Evolutionary conservation across 2,797 vertebrate species (phyloP).

Genomic region (Sebastes diaconus): DNA sequence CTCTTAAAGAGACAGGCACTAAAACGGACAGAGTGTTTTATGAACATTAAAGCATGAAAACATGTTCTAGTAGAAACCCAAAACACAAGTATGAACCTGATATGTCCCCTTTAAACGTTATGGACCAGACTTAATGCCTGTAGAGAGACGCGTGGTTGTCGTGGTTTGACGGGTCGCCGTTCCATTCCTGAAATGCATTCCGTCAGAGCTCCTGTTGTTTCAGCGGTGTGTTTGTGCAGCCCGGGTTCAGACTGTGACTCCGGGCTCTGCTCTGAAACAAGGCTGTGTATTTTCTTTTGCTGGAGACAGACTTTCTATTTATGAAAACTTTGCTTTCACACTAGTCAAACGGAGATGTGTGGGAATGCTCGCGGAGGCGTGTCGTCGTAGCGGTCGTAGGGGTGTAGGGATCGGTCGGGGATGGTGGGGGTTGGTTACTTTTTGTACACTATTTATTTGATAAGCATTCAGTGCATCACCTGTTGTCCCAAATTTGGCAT

Average conservation of each 20-base stretch:
- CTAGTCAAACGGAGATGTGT: background rate
- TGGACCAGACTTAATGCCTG: slow-evolving; percentile 6
- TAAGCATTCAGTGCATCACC: slow-evolving; percentile 58
- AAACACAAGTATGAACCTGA: background rate
- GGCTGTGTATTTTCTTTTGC: slow-evolving; percentile 16
- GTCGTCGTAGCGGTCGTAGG: slow-evolving; percentile 16
- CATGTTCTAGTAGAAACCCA: background rate
- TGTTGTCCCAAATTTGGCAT: slow-evolving; percentile 58
- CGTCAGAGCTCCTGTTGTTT: background rate
- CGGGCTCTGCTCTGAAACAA: background rate
- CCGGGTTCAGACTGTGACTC: background rate
- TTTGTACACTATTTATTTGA: slow-evolving; percentile 80
- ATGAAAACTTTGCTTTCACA: slow-evolving; percentile 36
- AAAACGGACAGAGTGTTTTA: background rate
- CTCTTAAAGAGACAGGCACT: background rate
- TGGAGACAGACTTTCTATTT: slow-evolving; percentile 44
- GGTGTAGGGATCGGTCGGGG: background rate
- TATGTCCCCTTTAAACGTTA: background rate
- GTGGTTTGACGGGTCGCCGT: background rate
- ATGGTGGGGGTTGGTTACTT: slow-evolving; percentile 38
- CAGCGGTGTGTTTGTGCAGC: background rate
- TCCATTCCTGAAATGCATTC: slow-evolving; percentile 24
- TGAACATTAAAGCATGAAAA: background rate
- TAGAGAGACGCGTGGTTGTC: background rate
- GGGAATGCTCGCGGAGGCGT: background rate